Evolutionary conservation across 2,888 invertebrate species (phyloP).

Genomic region (Theretra japonica): DNA sequence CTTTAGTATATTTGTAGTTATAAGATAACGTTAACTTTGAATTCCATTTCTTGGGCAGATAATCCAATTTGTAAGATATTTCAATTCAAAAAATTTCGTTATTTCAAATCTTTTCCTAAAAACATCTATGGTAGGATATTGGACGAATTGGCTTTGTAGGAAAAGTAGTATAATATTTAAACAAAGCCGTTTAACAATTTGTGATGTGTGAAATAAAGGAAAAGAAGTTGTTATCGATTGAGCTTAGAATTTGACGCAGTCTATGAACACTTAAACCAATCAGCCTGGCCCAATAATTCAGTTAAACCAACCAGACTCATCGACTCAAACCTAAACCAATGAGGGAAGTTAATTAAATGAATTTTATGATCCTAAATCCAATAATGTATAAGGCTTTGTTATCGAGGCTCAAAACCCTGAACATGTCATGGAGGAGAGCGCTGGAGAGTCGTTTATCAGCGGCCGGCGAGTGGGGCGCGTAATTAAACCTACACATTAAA

Average conservation of each 20-base stretch:
- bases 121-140: too few relatives aligned
- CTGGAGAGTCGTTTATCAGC: slow-evolving; percentile 77
- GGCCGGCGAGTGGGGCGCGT: slow-evolving; percentile 71
- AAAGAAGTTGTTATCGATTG: too few relatives aligned
- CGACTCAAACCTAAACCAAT: background rate
- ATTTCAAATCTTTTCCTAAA: background rate
- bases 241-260: too few relatives aligned
- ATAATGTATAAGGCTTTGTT: slow-evolving; percentile 63
- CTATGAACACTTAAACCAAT: background rate
- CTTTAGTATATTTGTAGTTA: too few relatives aligned
- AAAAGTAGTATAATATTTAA: too few relatives aligned
- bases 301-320: background rate
- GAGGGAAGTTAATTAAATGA: slow-evolving; percentile 26
- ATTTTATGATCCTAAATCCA: slow-evolving; percentile 47
- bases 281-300: background rate
- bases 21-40: too few relatives aligned
- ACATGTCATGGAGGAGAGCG: slow-evolving; percentile 68
- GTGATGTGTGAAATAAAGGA: too few relatives aligned
- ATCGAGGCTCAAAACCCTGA: slow-evolving; percentile 67
- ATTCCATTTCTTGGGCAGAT: too few relatives aligned
- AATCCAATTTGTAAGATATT: background rate
- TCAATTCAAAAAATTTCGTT: background rate
- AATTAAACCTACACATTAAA: slow-evolving; percentile 70
- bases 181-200: too few relatives aligned
- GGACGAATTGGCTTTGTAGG: too few relatives aligned